Base-by-base conservation (phyloP, 2,888 invertebrate genomes). In the Tetropium fuscum region DNA sequence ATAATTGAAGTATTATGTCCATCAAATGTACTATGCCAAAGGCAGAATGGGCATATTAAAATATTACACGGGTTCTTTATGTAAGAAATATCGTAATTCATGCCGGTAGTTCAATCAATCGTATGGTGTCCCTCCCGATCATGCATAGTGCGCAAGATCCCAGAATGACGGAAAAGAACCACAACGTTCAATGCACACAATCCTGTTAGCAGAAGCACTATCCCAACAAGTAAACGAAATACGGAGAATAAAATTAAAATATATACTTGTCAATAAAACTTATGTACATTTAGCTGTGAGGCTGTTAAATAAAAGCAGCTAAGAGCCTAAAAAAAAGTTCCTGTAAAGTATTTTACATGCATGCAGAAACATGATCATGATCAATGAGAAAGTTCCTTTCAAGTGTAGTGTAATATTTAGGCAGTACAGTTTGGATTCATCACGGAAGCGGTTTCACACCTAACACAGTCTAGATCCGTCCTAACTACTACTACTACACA, bases 391-490 rank as follows among this genome's bases (percentile, higher is more conserved):
- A n/a, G n/a, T n/a, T 61, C 40, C 43, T 51, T 59, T 57, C 49
- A 59, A 63, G 58, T 72, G 72, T 73, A 73, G 71, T 71, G 71
- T 73, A 73, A 73, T 71, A 72, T 68, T 73, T 72, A 69, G 65
- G 71, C 71, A 71, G 56, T 63, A 59, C 53, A 49, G 40, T 27
- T 32, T 38, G 16, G n/a, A 47, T 22, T 18, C 27, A 51, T 51
- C 8, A 48, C 25, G 27, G 25, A 51, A 51, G 51, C 40, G 18
- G 19, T 20, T 40, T 5, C 22, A 40, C 40, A 51, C 34, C 38
- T 22, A 25, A 47, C 32, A 48, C 16, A 44, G n/a, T 16, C 51
- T 49, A 51, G n/a, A 15, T 15, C 15, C 16, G 15, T 36, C 22
- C 25, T 51, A 51, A 51, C 51, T 51, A 51, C 51, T 18, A 25